These are phyloP conservation scores for Ips nitidus DNA, from an alignment of 1,140 invertebrate species.

Conservation along the genomic window DNA sequence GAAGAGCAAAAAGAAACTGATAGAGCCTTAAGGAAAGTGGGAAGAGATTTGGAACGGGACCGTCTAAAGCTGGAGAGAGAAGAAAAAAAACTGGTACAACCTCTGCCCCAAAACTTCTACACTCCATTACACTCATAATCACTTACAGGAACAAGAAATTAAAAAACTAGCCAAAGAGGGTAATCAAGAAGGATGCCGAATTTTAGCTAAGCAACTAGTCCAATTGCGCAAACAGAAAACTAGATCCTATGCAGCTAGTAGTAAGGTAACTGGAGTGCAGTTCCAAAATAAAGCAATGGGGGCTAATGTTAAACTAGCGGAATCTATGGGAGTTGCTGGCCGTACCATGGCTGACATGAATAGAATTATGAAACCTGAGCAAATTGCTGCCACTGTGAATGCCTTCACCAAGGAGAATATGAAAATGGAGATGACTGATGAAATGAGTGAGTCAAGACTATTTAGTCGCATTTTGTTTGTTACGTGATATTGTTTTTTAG, in stretches of 20 bases:
- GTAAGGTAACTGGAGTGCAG: slow-evolving; percentile 73
- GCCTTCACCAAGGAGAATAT: slow-evolving; percentile 80
- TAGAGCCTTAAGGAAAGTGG: slow-evolving; percentile 73
- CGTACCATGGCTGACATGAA: slow-evolving; percentile 89
- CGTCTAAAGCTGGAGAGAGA: slow-evolving; percentile 77
- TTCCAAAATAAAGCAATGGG: slow-evolving; percentile 86
- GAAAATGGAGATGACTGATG: slow-evolving; percentile 93
- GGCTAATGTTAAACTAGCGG: slow-evolving; percentile 81
- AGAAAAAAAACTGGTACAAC: slow-evolving; percentile 82
- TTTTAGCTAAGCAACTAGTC: slow-evolving; percentile 87
- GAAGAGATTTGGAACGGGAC: slow-evolving; percentile 82
- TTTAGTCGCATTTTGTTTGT: neutral
- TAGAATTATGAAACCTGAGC: slow-evolving; percentile 81
- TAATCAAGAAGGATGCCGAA: slow-evolving; percentile 78
- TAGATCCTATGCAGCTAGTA: slow-evolving; percentile 74
- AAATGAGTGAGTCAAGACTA: slow-evolving; percentile 73
- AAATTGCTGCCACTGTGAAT: slow-evolving; percentile 77
- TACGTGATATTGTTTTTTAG: slow-evolving; percentile 55
- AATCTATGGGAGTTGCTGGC: slow-evolving; percentile 82
- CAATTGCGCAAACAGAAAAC: slow-evolving; percentile 86
- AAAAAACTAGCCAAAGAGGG: slow-evolving; percentile 85
- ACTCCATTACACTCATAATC: neutral
- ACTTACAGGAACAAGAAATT: slow-evolving; percentile 78
- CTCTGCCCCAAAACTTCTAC: neutral
- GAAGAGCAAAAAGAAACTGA: slow-evolving; percentile 85